phyloP scores from a whole-genome alignment of 2,888 invertebrate species.

The Pelosia muscerda region DNA sequence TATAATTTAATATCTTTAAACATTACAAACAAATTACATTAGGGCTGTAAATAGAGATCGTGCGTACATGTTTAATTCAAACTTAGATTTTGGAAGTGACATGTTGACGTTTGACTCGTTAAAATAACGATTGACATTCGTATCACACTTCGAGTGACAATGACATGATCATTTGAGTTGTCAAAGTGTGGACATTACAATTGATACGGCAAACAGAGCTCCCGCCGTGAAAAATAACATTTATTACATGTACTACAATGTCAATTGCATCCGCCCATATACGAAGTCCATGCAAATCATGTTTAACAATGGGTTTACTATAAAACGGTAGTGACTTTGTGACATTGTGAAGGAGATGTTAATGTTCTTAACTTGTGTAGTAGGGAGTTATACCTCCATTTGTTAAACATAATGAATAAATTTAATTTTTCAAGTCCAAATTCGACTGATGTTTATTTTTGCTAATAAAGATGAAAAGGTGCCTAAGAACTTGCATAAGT shows the following conservation, averaged over 20 bases:
- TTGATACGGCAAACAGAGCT: slow-evolving; percentile 36
- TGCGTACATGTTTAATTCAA: slow-evolving; percentile 16
- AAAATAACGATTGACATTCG: slow-evolving; percentile 42
- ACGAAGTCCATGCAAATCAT: slow-evolving; percentile 23
- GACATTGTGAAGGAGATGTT: not conserved
- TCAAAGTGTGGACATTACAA: slow-evolving; percentile 47
- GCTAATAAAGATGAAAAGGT: too few relatives aligned
- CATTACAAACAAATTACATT: slow-evolving; percentile 61
- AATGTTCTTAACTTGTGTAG: not conserved
- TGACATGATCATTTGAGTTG: slow-evolving; percentile 47
- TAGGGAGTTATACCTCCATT: not conserved
- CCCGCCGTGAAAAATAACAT: slow-evolving; percentile 23
- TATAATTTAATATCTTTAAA: slow-evolving; percentile 68
- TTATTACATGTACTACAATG: slow-evolving; percentile 31
- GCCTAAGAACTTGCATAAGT: too few relatives aligned
- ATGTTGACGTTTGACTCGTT: slow-evolving; percentile 32
- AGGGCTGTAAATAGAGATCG: slow-evolving; percentile 41
- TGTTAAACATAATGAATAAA: not conserved
- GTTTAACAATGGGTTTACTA: slow-evolving; percentile 7
- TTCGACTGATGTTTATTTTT: not conserved
- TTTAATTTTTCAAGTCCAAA: not conserved
- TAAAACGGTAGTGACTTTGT: not conserved
- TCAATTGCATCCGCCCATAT: slow-evolving; percentile 18
- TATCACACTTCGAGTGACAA: slow-evolving; percentile 48
- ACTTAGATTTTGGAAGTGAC: slow-evolving; percentile 44